Conservation (phyloP, 1,140 invertebrate species). For the Antheraea pernyi region DNA sequence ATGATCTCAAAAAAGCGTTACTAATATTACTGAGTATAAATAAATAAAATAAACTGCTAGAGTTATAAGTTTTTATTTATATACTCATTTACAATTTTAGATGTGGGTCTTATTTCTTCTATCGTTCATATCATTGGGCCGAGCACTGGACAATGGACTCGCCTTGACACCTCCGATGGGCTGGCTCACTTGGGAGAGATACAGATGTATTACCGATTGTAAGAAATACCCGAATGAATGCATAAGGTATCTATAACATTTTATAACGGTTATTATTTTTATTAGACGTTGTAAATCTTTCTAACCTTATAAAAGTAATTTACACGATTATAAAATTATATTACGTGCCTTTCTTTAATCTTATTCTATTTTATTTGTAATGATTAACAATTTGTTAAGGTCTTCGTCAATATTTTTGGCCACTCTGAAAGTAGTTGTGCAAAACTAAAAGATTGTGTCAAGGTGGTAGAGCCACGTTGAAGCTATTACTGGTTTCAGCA, state of each 20-base stretch:
- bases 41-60: neutral
- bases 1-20: neutral
- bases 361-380: too few species aligned
- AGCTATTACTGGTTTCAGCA: too few species aligned
- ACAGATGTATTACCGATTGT: constrained; percentile 86
- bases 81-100: constrained; percentile 16
- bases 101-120: constrained; percentile 24
- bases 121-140: constrained; percentile 12
- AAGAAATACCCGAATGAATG: constrained; percentile 84
- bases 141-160: constrained; percentile 63
- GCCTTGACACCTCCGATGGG: constrained; percentile 84
- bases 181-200: constrained; percentile 89
- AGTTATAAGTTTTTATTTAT: neutral
- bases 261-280: neutral
- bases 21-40: neutral
- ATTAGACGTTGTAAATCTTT: too few species aligned
- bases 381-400: too few species aligned
- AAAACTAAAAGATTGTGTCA: too few species aligned
- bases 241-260: constrained; percentile 75
- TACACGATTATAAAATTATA: too few species aligned
- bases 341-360: too few species aligned
- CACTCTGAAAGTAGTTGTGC: too few species aligned
- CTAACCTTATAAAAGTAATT: too few species aligned
- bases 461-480: too few species aligned
- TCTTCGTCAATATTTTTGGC: too few species aligned